These are phyloP conservation scores for Ypsolopha scabrella DNA, from an alignment of 2,888 invertebrate species.

Conservation along the genomic window DNA sequence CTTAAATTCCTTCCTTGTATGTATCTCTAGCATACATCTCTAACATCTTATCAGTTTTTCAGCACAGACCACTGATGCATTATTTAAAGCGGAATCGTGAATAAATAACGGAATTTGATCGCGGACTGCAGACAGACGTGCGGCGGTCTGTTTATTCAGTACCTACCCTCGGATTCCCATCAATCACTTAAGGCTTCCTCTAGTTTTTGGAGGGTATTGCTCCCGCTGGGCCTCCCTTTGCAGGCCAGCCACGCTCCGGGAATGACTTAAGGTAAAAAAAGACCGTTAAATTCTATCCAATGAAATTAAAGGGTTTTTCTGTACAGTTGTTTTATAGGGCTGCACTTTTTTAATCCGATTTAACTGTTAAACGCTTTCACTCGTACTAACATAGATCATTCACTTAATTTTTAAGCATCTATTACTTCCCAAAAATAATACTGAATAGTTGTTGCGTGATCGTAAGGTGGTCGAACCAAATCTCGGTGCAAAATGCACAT, in stretches of 20 bases:
- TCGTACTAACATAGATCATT: no score
- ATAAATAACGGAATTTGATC: background rate
- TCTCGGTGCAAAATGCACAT: no score
- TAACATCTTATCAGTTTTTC: no score
- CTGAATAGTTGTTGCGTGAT: no score
- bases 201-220: conserved; percentile 50
- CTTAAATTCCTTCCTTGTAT: no score
- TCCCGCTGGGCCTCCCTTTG: conserved; percentile 34
- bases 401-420: no score
- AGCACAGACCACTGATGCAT: no score
- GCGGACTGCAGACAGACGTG: conserved; percentile 10
- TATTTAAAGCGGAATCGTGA: background rate
- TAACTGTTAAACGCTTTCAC: no score
- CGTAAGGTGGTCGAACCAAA: no score
- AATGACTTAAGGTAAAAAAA: conserved; percentile 14
- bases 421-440: no score
- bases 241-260: conserved; percentile 24
- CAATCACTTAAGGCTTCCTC: conserved; percentile 44
- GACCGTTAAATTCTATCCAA: background rate
- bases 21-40: no score
- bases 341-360: background rate
- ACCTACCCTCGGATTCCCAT: conserved; percentile 46
- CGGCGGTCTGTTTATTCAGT: conserved; percentile 50
- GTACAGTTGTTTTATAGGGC: no score
- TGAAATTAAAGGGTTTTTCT: background rate